Evolutionary conservation across 2,888 invertebrate genomes (phyloP).

Genomic region (Tetragnatha montana): DNA sequence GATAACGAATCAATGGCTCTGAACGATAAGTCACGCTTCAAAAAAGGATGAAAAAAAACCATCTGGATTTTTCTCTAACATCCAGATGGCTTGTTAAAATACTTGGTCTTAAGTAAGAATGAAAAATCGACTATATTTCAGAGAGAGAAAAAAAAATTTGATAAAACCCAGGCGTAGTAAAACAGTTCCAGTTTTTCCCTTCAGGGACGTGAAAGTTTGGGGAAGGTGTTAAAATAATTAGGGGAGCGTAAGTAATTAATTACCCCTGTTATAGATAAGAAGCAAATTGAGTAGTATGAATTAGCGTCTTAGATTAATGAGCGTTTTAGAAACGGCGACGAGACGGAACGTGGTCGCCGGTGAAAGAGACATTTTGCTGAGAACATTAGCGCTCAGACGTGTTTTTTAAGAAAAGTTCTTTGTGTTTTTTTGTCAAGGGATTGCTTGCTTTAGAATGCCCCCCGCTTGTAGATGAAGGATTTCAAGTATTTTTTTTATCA

Average conservation of each 20-base stretch:
- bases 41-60: background rate
- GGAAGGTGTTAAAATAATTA: conserved; percentile 46
- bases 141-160: too few relatives aligned
- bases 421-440: too few relatives aligned
- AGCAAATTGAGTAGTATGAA: conserved; percentile 17
- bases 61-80: background rate
- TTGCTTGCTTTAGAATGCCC: too few relatives aligned
- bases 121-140: background rate
- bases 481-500: too few relatives aligned
- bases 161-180: background rate
- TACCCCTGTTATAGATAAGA: conserved; percentile 30
- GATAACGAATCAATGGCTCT: background rate
- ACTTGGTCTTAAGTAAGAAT: background rate
- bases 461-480: too few relatives aligned
- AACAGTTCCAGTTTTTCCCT: background rate
- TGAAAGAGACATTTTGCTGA: background rate
- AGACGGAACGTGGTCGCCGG: background rate
- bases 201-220: background rate
- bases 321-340: background rate
- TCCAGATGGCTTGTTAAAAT: background rate
- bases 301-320: background rate
- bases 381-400: background rate
- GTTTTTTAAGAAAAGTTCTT: too few relatives aligned
- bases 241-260: conserved; percentile 27
- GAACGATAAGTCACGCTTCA: background rate